Evolutionary conservation across 2,113 vertebrate genomes (phyloP), one percentile per base, ranked within the genome.

Genomic region (Equus przewalskii): DNA sequence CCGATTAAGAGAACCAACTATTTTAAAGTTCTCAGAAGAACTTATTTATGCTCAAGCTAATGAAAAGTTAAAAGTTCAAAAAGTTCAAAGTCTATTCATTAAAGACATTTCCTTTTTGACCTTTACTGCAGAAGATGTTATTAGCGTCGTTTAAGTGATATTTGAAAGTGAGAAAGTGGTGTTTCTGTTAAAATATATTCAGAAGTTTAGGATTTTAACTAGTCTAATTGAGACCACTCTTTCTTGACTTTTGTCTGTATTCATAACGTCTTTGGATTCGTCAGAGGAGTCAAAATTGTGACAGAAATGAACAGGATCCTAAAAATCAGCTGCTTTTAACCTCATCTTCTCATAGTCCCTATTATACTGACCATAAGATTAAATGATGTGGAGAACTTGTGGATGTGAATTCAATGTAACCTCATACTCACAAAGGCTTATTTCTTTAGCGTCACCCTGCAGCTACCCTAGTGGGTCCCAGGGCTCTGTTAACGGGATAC

Each of bases 101-200:
- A 78, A 82, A 73, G 83, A 51, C 51, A n/a, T 95, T 94, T 89
- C 49, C 28, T 33, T 85, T 75, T 96, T 97, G 72, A 73, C 51
- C 46, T 96, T 96, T 89, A 36, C 49, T 78, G 54, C 72, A 60
- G n/a, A 93, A 49, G 21, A 58, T 76, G 69, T 89, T 81, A 54
- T 84, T 92, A 87, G 56, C n/a, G 56, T 73, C 56, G 1, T 76
- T 89, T 54, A 88, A 79, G 80, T 85, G 56, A 64, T 75, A 79
- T 51, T 96, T 84, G 54, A 84, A 96, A 96, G 76, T 62, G 41
- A 96, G 67, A 81, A 83, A 76, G 65, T 58, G 41, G 12, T 60
- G 11, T 69, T 75, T 88, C 18, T 89, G 54, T 56, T 91, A 70
- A 88, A 86, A 80, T 91, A 26, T 30, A 41, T 83, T 75, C 65